These are phyloP conservation scores for Phataginus tetradactyla DNA, from an alignment of 2,797 vertebrate genomes.

Conservation along the genomic window DNA sequence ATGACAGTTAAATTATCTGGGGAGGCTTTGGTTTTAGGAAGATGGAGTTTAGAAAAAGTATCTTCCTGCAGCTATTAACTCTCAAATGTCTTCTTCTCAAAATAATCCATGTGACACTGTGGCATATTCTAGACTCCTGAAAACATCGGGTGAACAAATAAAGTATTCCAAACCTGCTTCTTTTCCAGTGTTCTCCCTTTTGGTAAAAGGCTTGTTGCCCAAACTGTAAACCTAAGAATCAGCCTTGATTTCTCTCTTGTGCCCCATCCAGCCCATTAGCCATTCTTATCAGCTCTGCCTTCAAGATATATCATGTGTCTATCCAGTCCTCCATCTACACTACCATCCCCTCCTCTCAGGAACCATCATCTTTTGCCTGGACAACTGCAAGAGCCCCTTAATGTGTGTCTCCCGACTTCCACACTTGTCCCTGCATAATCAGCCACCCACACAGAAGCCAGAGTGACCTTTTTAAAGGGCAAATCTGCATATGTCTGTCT, in stretches of 20 bases:
- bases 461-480: background rate
- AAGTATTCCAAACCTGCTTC: background rate
- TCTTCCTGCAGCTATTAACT: background rate
- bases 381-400: background rate
- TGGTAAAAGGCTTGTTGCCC: slow-evolving; percentile 18
- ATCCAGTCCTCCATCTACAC: background rate
- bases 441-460: background rate
- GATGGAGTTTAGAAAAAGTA: background rate
- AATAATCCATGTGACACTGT: background rate
- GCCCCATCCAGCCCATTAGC: background rate
- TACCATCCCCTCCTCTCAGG: background rate
- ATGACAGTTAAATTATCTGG: slow-evolving; percentile 4
- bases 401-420: background rate
- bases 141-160: background rate
- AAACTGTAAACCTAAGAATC: background rate
- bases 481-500: background rate
- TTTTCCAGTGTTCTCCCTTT: background rate
- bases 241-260: slow-evolving; percentile 42
- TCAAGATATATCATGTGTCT: background rate
- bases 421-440: background rate
- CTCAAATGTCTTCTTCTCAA: slow-evolving; percentile 27
- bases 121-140: background rate
- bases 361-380: background rate
- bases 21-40: slow-evolving; percentile 43
- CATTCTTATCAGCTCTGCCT: slow-evolving; percentile 12